phyloP scores from a whole-genome alignment of 2,888 invertebrate genomes.

The Apotomis betuletana region DNA sequence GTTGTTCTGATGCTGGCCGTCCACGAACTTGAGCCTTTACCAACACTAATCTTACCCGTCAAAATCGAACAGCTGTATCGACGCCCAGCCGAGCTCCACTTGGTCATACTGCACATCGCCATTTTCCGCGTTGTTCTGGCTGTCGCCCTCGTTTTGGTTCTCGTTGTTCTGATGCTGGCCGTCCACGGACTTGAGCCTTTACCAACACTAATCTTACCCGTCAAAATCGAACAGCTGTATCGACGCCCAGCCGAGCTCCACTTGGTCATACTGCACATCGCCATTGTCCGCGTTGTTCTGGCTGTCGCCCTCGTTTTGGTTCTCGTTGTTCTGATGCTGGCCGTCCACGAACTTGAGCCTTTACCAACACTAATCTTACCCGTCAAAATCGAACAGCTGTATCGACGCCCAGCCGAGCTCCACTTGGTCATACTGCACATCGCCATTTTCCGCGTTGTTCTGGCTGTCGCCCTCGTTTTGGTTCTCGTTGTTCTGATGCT shows the following conservation, averaged over 20 bases:
- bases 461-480: constrained; percentile 45
- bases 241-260: constrained; percentile 96
- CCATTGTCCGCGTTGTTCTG: constrained; percentile 68
- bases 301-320: constrained; percentile 44
- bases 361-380: constrained; percentile 77
- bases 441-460: constrained; percentile 70
- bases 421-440: constrained; percentile 87
- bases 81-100: constrained; percentile 96
- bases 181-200: constrained; percentile 43
- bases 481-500: constrained; percentile 56
- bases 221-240: constrained; percentile 96
- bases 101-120: constrained; percentile 86
- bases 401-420: constrained; percentile 96
- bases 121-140: constrained; percentile 61
- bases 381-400: constrained; percentile 95
- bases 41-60: constrained; percentile 85
- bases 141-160: constrained; percentile 45
- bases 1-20: too few species aligned
- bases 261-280: constrained; percentile 86
- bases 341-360: too few species aligned
- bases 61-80: constrained; percentile 95
- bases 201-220: constrained; percentile 80
- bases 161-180: constrained; percentile 57
- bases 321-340: too few species aligned
- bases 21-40: too few species aligned